A percentile compares a stretch with the other conserved stretches of the same genome.
phyloP scores from a whole-genome alignment of 2,113 vertebrate species.

The Chlorocebus sabaeus region DNA sequence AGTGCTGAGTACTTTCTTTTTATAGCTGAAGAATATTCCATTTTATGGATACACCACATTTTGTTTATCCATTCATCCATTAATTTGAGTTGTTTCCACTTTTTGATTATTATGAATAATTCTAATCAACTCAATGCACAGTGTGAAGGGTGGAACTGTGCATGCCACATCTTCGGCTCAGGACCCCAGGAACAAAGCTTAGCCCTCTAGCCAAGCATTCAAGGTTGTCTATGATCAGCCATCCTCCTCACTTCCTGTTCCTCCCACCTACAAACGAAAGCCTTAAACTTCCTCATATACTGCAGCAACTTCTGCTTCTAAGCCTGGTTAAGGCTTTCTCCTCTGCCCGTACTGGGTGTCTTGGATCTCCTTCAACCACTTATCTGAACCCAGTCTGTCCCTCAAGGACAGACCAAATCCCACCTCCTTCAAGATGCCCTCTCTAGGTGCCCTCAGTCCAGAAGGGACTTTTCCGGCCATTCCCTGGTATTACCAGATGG shows the following conservation, averaged over 20 bases:
- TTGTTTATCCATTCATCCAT: no score
- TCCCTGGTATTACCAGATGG: neutral
- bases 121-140: neutral
- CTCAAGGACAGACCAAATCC: neutral
- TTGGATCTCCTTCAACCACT: neutral
- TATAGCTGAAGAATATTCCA: no score
- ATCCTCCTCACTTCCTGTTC: neutral
- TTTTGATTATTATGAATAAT: neutral
- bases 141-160: neutral
- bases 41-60: no score
- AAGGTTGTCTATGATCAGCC: neutral
- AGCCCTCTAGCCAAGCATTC: neutral
- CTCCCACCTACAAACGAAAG: neutral
- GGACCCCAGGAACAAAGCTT: neutral
- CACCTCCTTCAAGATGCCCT: neutral
- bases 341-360: neutral
- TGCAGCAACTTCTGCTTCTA: neutral
- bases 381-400: neutral
- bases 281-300: neutral
- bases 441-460: neutral
- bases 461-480: neutral
- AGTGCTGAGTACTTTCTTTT: no score
- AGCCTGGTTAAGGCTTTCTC: neutral
- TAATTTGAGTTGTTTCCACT: neutral
- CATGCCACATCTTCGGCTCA: neutral